These are phyloP conservation scores for Eueremaeus valkanovi DNA, from an alignment of 2,888 invertebrate genomes.

Conservation along the genomic window DNA sequence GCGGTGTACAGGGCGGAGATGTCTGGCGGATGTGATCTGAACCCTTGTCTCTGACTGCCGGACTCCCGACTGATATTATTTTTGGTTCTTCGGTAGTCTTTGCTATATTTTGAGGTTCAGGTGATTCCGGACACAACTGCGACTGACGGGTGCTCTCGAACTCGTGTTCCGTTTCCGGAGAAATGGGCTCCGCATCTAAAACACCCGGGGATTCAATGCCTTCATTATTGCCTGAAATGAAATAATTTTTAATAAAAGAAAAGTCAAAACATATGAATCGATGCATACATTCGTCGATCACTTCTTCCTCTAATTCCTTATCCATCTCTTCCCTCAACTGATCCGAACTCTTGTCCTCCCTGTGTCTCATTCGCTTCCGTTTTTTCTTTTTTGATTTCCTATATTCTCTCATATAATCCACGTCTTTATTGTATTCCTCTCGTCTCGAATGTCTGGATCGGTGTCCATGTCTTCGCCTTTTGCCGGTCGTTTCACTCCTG, in stretches of 20 bases:
- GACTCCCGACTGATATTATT: not conserved
- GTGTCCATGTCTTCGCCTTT: not conserved
- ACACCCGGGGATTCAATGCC: not conserved
- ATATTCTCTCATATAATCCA: not conserved
- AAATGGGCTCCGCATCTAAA: conserved; percentile 30
- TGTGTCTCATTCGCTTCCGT: not conserved
- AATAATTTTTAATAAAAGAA: not conserved
- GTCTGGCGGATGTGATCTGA: not conserved
- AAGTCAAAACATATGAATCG: not conserved
- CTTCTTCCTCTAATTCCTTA: not conserved
- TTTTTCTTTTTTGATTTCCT: not conserved
- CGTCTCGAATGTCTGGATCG: not conserved
- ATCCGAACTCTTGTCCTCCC: not conserved
- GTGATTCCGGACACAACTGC: not conserved
- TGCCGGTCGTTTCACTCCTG: not conserved
- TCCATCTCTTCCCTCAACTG: not conserved
- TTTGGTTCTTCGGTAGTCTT: not conserved
- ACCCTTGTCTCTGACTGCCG: not conserved
- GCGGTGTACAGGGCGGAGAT: too few relatives aligned
- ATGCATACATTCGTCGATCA: not conserved
- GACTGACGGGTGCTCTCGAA: not conserved
- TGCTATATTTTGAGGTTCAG: not conserved
- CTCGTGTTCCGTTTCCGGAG: conserved; percentile 15
- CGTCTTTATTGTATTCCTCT: not conserved
- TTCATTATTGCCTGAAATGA: conserved; percentile 3